Base-by-base conservation (phyloP, 2,113 vertebrate genomes). In the Labrus mixtus region DNA sequence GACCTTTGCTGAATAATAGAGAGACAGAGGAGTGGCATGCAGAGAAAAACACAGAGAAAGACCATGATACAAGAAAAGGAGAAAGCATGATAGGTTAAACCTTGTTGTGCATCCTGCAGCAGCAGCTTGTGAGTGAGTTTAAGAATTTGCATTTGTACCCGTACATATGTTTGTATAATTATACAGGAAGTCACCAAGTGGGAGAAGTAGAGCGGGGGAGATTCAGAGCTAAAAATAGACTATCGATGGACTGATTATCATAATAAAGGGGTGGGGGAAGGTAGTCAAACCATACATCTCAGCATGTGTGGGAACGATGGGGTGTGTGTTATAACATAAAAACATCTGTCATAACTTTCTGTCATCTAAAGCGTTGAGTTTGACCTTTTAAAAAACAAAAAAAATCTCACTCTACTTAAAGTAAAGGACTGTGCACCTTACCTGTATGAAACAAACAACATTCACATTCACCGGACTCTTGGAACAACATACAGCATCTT, bases 161-260 rank as follows among this genome's bases (percentile, higher is more conserved):
- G 80, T 80, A 69, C 29, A 50, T 75, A 76, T 89, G 82, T 92
- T 85, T 89, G 76, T 87, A 77, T 86, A 89, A 90, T 87, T 84
- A 87, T 69, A 82, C 43, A 84, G 80, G 82, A 89, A 89, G 79
- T 84, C 85, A 85, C 81, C 56, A 12, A 80, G 83, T 59, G 33
- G 77, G 10, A 83, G 76, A 87, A 77, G 66, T 76, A 67, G 66
- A 56, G 68, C 22, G 20, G 50, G 57, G 73, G 71, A 48, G 13
- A 75, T 65, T 72, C 51, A 37, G 67, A 75, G 64, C 89, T 91
- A 91, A 90, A 92, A 91, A 92, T 91, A 92, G 89, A 76, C 61
- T 54, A 88, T 83, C 48, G 59, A 89, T 81, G 62, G 54, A 75
- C 68, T 85, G 81, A 92, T 92, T 90, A 90, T 82, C 89, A 91